Conservation (phyloP, 1,140 invertebrate genomes). For the Procambarus virginalis region DNA sequence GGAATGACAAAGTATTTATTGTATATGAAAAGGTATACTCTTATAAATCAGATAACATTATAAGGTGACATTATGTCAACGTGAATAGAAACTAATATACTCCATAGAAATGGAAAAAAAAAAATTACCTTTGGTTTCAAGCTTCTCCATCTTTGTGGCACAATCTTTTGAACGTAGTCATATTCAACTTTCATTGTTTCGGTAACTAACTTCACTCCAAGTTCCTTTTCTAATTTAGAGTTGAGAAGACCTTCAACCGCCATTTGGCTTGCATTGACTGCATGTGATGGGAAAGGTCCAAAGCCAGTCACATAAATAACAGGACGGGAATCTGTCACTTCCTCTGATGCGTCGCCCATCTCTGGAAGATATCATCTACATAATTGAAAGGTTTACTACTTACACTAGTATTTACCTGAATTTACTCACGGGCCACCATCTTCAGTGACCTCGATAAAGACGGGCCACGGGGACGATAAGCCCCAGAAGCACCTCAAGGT, state of each 20-base stretch:
- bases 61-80: too few species aligned
- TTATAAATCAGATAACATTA: too few species aligned
- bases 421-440: too few species aligned
- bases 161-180: conserved; percentile 77
- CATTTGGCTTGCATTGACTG: conserved; percentile 75
- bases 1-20: too few species aligned
- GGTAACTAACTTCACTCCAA: conserved; percentile 55
- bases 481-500: too few species aligned
- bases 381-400: too few species aligned
- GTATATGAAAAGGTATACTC: too few species aligned
- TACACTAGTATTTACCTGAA: too few species aligned
- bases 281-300: conserved; percentile 75
- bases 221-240: conserved; percentile 71
- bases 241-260: conserved; percentile 73
- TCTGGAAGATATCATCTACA: not conserved
- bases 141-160: conserved; percentile 81
- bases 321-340: conserved; percentile 11
- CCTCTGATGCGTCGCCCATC: conserved; percentile 4
- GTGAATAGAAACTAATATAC: too few species aligned
- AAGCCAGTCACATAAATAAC: conserved; percentile 73
- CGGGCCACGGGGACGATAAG: too few species aligned
- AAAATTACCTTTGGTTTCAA: conserved; percentile 60
- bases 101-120: not conserved
- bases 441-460: too few species aligned
- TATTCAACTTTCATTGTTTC: conserved; percentile 77